These are phyloP conservation scores for Darevskia nairensis DNA, from an alignment of 2,797 vertebrate species.

Conservation along the genomic window DNA sequence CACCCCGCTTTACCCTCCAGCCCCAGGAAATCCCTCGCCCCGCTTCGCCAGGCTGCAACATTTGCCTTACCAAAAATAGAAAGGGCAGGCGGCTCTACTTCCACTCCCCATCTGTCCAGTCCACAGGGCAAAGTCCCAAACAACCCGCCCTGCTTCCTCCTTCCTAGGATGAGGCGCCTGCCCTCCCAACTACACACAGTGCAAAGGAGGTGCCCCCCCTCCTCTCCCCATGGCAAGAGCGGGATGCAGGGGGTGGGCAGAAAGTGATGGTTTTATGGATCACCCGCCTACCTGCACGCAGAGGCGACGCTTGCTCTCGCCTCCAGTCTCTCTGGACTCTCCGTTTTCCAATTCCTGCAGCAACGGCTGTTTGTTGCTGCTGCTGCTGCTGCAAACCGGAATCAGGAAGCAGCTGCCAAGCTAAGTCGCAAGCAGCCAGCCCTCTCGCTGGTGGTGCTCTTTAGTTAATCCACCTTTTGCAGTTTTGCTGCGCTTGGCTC, in stretches of 20 bases:
- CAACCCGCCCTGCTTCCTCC: not conserved
- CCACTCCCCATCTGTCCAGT: conserved; percentile 30
- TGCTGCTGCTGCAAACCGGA: conserved; percentile 30
- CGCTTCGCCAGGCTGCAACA: conserved; percentile 60
- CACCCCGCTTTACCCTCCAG: not conserved
- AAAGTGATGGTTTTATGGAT: not conserved
- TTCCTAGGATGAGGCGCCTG: not conserved
- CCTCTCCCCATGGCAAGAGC: not conserved
- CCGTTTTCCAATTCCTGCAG: conserved; percentile 5
- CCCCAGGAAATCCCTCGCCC: too few species aligned
- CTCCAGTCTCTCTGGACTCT: not conserved
- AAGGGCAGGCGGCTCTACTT: not conserved
- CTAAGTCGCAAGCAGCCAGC: not conserved
- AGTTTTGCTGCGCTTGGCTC: conserved; percentile 61
- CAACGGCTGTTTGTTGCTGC: not conserved
- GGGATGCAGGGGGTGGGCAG: not conserved
- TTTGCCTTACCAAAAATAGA: conserved; percentile 22
- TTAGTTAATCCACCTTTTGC: conserved; percentile 14
- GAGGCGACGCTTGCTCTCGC: not conserved
- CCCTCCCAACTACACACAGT: not conserved
- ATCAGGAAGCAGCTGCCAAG: conserved; percentile 30
- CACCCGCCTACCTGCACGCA: not conserved
- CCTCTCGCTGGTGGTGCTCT: not conserved
- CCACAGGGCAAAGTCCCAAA: not conserved
- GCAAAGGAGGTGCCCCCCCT: not conserved